Evolutionary conservation across 2,888 invertebrate species (phyloP).

Genomic region (Ptilodon capucinus): DNA sequence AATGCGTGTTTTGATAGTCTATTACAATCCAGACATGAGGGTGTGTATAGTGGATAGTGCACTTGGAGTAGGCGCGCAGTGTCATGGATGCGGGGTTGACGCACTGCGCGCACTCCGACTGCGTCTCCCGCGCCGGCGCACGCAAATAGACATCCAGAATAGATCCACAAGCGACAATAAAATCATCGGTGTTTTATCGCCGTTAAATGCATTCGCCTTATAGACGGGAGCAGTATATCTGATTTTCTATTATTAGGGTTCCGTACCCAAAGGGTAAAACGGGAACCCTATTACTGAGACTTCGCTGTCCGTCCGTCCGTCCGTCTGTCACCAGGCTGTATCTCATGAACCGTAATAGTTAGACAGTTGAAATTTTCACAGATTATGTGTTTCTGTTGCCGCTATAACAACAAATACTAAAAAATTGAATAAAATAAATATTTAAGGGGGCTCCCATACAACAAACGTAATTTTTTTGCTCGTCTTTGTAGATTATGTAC

Average conservation of each 20-base stretch:
- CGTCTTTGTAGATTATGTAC: too few relatives aligned
- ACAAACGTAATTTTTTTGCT: too few relatives aligned
- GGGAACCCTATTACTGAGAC: too few relatives aligned
- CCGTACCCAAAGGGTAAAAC: too few relatives aligned
- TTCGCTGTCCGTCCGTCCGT: too few relatives aligned
- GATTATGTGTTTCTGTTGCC: too few relatives aligned
- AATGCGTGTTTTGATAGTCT: background rate
- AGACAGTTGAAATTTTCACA: too few relatives aligned
- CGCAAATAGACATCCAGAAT: conserved; percentile 32
- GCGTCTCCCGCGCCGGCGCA: conserved; percentile 9
- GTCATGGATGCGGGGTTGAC: conserved; percentile 27
- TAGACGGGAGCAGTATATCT: background rate
- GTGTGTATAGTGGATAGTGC: background rate
- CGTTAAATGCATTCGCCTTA: background rate
- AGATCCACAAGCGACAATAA: background rate
- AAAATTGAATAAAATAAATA: too few relatives aligned
- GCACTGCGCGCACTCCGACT: conserved; percentile 20
- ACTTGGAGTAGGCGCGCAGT: conserved; percentile 2
- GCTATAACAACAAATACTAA: too few relatives aligned
- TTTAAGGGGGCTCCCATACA: too few relatives aligned
- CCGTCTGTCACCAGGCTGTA: too few relatives aligned
- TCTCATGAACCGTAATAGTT: too few relatives aligned
- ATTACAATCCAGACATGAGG: background rate
- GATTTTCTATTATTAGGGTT: background rate
- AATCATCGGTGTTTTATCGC: background rate